A percentile compares a stretch with the other conserved stretches of the same genome.
Evolutionary conservation across 2,797 vertebrate species (phyloP).

Genomic region (Enteromius radiatus): DNA sequence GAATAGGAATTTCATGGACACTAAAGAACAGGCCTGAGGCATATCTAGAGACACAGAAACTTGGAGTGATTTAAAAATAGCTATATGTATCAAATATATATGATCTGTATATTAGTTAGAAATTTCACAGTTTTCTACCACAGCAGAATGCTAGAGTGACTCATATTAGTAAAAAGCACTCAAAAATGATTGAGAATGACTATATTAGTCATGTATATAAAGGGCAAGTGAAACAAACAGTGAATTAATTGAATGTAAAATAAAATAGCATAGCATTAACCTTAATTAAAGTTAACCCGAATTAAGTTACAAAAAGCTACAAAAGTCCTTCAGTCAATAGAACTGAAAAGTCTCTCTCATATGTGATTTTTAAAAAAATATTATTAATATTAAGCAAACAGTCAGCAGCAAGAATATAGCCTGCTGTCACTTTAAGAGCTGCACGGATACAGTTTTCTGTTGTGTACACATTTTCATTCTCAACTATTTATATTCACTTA

Average conservation of each 20-base stretch:
- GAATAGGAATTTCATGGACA: neutral
- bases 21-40: neutral
- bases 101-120: neutral
- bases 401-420: neutral
- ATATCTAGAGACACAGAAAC: neutral
- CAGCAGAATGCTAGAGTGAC: too few species aligned
- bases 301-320: neutral
- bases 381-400: neutral
- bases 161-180: too few species aligned
- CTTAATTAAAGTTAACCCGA: neutral
- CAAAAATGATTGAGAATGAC: too few species aligned
- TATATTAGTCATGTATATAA: too few species aligned
- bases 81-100: too few species aligned
- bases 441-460: neutral
- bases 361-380: neutral
- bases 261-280: too few species aligned
- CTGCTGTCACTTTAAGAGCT: neutral
- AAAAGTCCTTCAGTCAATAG: neutral
- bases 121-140: neutral
- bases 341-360: neutral
- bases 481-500: neutral
- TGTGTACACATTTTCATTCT: neutral
- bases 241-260: neutral
- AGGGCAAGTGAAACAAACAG: neutral
- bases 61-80: neutral